Base-by-base conservation (phyloP, 2,797 vertebrate species). In the Kryptopterus vitreolus region DNA sequence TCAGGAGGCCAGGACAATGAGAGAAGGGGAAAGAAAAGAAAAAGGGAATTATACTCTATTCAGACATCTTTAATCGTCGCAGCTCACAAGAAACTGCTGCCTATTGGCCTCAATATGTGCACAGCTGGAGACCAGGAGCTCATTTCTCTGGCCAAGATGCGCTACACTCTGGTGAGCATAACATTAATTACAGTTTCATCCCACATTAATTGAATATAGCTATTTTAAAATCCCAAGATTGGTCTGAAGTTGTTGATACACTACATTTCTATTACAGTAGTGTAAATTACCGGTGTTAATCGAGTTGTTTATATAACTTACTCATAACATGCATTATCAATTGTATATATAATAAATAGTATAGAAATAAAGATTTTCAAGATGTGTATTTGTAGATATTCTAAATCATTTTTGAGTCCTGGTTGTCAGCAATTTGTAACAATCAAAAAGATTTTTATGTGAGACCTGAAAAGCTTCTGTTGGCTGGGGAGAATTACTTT, bases 81-180 rank as follows among this genome's bases (percentile, higher is more conserved):
- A 13, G 95, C 96, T 1, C 93, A 99, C 90, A 99, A 99, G 93
- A 99, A 99, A 89, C 93, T 99, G 96, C 93, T 99, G 87, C 98
- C 98, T 78, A 97, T 99, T 72, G 98, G 98, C 80, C 91, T 99
- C 89, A 99, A 99, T 88, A 98, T 99, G 98, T 99, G 98, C 88
- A 98, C 96, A 3, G 96, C 98, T 0, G 98, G 98, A 62, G 98
- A 99, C 89, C 98, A 99, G 93, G 96, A 97, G 90, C 96, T 99
- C 85, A 96, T 99, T 86, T 96, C 95, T 24, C 87, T 98, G 20
- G 98, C 97, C 73, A 99, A 99, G 89, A 93, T 90, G 22, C 95
- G 98, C 87, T 99, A 98, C 84, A 92, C 92, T 88, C 92, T 94
- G 82, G 98, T 99, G 89, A 95, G 95, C n/a, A 68, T 29, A 52